Evolutionary conservation across 1,140 invertebrate species (phyloP).

Genomic region (Euschistus heros): DNA sequence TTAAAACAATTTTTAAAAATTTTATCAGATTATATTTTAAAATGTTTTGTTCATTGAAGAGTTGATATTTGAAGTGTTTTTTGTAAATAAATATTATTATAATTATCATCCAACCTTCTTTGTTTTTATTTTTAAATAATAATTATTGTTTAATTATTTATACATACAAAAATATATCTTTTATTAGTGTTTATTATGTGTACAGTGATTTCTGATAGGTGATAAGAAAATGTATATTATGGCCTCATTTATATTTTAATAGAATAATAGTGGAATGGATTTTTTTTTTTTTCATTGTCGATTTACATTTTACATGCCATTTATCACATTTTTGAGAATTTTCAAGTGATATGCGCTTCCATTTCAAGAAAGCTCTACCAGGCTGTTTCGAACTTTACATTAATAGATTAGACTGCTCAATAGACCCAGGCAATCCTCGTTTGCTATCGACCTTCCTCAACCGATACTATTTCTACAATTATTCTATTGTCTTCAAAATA

Average conservation of each 20-base stretch:
- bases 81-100: constrained; percentile 9
- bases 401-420: constrained; percentile 14
- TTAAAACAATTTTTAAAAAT: neutral
- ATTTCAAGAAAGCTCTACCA: constrained; percentile 5
- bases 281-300: no score
- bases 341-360: constrained; percentile 13
- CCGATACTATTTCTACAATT: neutral
- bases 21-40: constrained; percentile 12
- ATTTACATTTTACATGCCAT: no score
- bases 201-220: constrained; percentile 13
- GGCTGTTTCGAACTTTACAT: neutral
- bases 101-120: constrained; percentile 9
- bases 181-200: constrained; percentile 16
- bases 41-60: neutral
- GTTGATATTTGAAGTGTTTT: neutral
- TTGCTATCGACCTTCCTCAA: neutral
- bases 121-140: constrained; percentile 5
- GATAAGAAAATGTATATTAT: constrained; percentile 16
- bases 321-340: neutral
- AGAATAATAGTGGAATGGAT: neutral
- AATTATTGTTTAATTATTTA: constrained; percentile 11
- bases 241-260: constrained; percentile 20
- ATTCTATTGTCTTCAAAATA: neutral
- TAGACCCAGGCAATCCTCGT: neutral
- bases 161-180: constrained; percentile 14